A percentile compares a stretch with the other conserved stretches of the same genome.
These are phyloP conservation scores for Lepus timidus DNA, from an alignment of 2,113 vertebrate species.

Conservation along the genomic window DNA sequence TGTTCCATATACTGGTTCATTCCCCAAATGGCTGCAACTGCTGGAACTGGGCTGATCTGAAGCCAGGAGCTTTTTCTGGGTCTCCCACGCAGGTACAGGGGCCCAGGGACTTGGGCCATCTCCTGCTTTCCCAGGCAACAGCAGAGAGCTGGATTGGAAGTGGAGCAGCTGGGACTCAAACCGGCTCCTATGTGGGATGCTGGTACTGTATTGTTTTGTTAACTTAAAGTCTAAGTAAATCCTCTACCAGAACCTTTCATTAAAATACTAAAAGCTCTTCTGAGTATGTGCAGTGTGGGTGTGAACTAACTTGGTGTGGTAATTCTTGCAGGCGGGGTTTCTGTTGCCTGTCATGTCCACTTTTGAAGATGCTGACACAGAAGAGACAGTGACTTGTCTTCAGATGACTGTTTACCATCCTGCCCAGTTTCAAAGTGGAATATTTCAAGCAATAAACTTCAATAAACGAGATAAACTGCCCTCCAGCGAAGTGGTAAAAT, in stretches of 20 bases:
- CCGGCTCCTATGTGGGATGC: too few relatives aligned
- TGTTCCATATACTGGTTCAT: too few relatives aligned
- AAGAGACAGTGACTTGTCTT: slow-evolving; percentile 92
- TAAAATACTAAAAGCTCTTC: not conserved
- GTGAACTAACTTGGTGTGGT: not conserved
- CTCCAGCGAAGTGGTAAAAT: slow-evolving; percentile 88
- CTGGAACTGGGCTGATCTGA: too few relatives aligned
- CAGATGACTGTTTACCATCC: slow-evolving; percentile 93
- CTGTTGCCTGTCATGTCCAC: slow-evolving; percentile 62
- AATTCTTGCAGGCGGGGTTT: not conserved
- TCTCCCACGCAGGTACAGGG: too few relatives aligned
- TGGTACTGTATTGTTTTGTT: not conserved
- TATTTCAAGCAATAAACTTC: slow-evolving; percentile 88
- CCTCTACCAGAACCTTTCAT: not conserved
- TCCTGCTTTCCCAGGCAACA: too few relatives aligned
- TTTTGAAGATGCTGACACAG: slow-evolving; percentile 90
- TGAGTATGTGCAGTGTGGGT: not conserved
- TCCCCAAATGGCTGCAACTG: too few relatives aligned
- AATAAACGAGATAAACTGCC: slow-evolving; percentile 75
- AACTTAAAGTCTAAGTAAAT: not conserved
- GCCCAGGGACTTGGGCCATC: too few relatives aligned
- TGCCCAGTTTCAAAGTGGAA: slow-evolving; percentile 80
- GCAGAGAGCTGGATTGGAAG: too few relatives aligned
- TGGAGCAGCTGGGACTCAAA: too few relatives aligned
- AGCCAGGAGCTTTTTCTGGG: too few relatives aligned